A percentile compares a stretch with the other conserved stretches of the same genome.
phyloP scores from a whole-genome alignment of 1,140 invertebrate genomes.

The Drosophila pectinifera region DNA sequence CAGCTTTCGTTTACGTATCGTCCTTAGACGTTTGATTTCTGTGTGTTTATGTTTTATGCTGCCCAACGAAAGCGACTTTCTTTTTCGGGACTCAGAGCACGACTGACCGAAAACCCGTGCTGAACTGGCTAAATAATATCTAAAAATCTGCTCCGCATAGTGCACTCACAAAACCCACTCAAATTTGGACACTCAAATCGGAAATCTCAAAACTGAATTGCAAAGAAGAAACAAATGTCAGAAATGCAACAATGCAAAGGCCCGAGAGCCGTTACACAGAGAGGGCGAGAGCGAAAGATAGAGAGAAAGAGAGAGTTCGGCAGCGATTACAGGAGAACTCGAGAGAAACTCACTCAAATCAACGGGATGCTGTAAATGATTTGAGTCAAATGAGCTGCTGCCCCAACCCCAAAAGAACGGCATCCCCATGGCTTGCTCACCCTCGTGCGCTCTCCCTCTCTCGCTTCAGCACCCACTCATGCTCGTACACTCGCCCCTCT shows the following conservation, averaged over 20 bases:
- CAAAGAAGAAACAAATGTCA: slow-evolving; percentile 75
- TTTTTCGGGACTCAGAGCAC: slow-evolving; percentile 79
- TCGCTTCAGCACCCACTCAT: slow-evolving; percentile 15
- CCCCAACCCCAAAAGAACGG: slow-evolving; percentile 54
- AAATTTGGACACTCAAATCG: slow-evolving; percentile 32
- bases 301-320: slow-evolving; percentile 27
- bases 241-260: slow-evolving; percentile 70
- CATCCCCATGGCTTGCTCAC: slow-evolving; percentile 46
- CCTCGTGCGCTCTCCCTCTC: slow-evolving; percentile 24
- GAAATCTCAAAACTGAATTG: slow-evolving; percentile 60
- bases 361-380: slow-evolving; percentile 45
- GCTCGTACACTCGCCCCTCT: too few species aligned
- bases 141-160: slow-evolving; percentile 64
- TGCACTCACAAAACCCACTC: slow-evolving; percentile 56
- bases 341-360: slow-evolving; percentile 44
- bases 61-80: slow-evolving; percentile 53
- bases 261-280: slow-evolving; percentile 28
- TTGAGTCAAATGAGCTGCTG: slow-evolving; percentile 22
- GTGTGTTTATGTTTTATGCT: slow-evolving; percentile 25
- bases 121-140: slow-evolving; percentile 73
- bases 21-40: slow-evolving; percentile 33
- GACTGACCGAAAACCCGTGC: slow-evolving; percentile 69
- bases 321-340: slow-evolving; percentile 35
- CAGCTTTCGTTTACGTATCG: slow-evolving; percentile 52
- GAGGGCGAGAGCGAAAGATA: slow-evolving; percentile 23